Base-by-base conservation (phyloP, 2,888 invertebrate species). In the Catocala nupta region DNA sequence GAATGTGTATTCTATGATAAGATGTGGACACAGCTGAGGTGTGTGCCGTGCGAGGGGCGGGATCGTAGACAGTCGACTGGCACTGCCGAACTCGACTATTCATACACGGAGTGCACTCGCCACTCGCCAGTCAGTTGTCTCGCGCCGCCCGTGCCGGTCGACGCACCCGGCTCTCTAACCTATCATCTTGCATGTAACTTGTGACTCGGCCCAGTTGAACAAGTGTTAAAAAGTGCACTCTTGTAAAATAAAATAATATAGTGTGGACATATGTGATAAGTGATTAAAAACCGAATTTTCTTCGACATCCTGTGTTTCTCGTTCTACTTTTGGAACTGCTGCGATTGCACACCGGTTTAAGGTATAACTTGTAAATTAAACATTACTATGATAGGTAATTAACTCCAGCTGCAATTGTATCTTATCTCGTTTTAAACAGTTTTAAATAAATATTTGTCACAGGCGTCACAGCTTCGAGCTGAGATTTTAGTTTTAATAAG, bases 111-210 rank as follows among this genome's bases (percentile, higher is more conserved):
- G 56, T 67, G 59, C 65, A 68, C 62, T 69, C 65, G 60, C 53
- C n/a, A 57, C 25, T 25, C 25, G 43, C 62, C 75, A 76, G 91
- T 91, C 86, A 86, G 88, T 85, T 82, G 83, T 82, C 81, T 82
- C 83, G 84, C 87, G 87, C 80, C 85, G 82, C 69, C 71, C 80
- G 58, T 67, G 81, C 60, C 80, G 84, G 87, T 78, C 83, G 88
- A 76, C 80, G 78, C 71, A 63, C 72, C 70, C 69, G 62, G 69
- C 73, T 67, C 73, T 68, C 74, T 63, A 71, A 50, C 57, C 36
- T 66, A 47, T 45, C 63, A 65, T 65, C 47, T 68, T 66, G 51
- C 51, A 60, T 70, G 25, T 54, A 55, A 66, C 60, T 70, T 70
- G 25, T 54, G 53, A 66, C 60, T 70, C 66, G 62, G 63, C 60